phyloP scores from a whole-genome alignment of 2,113 vertebrate species.

The Brienomyrus brachyistius region DNA sequence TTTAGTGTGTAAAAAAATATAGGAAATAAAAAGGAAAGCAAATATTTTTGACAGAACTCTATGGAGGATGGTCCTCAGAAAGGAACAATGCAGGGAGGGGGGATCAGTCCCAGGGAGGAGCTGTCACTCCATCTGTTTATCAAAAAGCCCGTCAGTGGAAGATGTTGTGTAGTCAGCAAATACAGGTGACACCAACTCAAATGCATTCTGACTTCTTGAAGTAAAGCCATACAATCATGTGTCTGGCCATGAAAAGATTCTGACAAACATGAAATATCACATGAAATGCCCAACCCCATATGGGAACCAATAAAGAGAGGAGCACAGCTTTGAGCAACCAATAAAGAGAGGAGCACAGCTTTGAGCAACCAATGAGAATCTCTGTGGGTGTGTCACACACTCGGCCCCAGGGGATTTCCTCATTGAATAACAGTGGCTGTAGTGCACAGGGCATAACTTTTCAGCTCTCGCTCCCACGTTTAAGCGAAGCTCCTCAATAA shows the following conservation, averaged over 20 bases:
- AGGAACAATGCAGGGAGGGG: neutral
- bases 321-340: neutral
- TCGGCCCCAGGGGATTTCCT: neutral
- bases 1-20: neutral
- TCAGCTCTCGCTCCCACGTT: conserved; percentile 41
- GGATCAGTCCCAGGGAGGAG: neutral
- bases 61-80: neutral
- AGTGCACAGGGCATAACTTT: conserved; percentile 17
- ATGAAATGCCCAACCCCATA: neutral
- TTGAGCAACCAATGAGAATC: neutral
- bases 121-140: neutral
- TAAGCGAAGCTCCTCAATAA: conserved; percentile 56
- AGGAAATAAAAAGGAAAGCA: neutral
- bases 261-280: neutral
- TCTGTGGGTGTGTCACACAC: neutral
- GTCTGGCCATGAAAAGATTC: neutral
- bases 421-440: neutral
- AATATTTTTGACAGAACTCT: neutral
- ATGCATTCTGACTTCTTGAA: neutral
- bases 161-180: neutral
- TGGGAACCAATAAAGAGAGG: neutral
- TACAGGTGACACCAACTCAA: neutral
- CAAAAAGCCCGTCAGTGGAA: neutral
- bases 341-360: neutral
- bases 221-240: neutral